phyloP scores from a whole-genome alignment of 2,113 vertebrate genomes.

The Pycnonotus jocosus region DNA sequence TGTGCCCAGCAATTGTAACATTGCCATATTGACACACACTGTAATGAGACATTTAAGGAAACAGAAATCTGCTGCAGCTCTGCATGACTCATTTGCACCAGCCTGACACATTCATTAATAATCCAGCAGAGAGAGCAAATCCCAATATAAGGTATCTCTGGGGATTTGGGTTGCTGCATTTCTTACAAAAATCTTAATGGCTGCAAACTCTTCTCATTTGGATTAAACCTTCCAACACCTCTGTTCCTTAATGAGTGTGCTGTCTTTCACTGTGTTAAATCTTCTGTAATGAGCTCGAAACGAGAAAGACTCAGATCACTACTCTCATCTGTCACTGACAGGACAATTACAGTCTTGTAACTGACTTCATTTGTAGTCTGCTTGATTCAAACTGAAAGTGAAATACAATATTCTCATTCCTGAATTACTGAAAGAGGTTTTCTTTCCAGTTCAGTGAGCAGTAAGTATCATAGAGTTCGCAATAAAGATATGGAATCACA shows the following conservation, averaged over 20 bases:
- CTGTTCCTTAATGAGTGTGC: conserved; percentile 1
- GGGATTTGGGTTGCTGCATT: neutral
- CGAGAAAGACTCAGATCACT: neutral
- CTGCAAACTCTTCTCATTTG: conserved; percentile 36
- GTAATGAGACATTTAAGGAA: conserved; percentile 58
- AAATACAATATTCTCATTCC: neutral
- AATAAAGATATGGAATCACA: neutral
- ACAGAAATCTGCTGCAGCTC: conserved; percentile 23
- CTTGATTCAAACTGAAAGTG: neutral
- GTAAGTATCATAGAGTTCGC: neutral
- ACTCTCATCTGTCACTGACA: neutral
- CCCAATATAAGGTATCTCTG: neutral
- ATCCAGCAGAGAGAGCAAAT: conserved; percentile 27
- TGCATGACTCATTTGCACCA: conserved; percentile 39
- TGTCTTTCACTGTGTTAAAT: conserved; percentile 44
- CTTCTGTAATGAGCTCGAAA: conserved; percentile 25
- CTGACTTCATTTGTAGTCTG: neutral
- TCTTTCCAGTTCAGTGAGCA: neutral
- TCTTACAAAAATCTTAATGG: conserved; percentile 13
- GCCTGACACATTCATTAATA: conserved; percentile 45
- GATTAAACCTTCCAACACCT: conserved; percentile 12
- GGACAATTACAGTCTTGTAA: neutral
- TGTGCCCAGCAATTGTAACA: conserved; percentile 20
- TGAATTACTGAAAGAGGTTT: neutral
- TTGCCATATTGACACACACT: conserved; percentile 22